Base-by-base conservation (phyloP, 2,888 invertebrate species). In the Ligdia adustata region DNA sequence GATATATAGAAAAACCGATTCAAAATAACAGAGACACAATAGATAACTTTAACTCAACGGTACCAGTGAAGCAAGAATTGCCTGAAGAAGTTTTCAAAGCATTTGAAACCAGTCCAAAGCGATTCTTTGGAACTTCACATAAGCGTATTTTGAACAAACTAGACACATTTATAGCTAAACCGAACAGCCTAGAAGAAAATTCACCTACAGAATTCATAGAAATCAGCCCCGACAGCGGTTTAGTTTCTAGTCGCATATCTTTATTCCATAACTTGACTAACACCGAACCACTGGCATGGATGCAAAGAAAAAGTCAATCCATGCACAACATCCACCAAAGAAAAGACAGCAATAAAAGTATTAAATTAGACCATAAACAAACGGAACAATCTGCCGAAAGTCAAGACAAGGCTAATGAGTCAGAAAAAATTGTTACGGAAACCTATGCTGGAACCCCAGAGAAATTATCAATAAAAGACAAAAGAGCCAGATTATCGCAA, bases 1-100 rank as follows among this genome's bases (percentile, higher is more conserved):
- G 14, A 7, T 12, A 40, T 15, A 29, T 38, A 27, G 33, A 41
- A 52, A 11, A 11, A 4, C 4, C 32, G 1, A 29, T 9, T 3
- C n/a, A 7, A 14, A 28, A 29, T 35, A 54, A 28, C 16, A 46
- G 34, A 44, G 39, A 34, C 40, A 20, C 4, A 13, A 42, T 39
- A n/a, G 22, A 13, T 7, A 34, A 20, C 28, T 12, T 18, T 5
- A 46, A 33, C 13, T 7, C 15, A 28, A 16, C 14, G 12, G 41
- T 52, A 9, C 71, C 73, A 41, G 60, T 71, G 4, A 89, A 82
- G 66, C 86, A 82, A 60, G 89, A 90, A 67, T 52, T 89, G 31
- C 81, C 89, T 65, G 89, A 89, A 70, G 89, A 89, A 72, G 78
- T 90, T 4, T 89, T 84, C 37, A 87, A 83, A 71, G 90, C 89